Conservation (phyloP, 2,888 invertebrate genomes). For the Zaprionus obscuricornis region DNA sequence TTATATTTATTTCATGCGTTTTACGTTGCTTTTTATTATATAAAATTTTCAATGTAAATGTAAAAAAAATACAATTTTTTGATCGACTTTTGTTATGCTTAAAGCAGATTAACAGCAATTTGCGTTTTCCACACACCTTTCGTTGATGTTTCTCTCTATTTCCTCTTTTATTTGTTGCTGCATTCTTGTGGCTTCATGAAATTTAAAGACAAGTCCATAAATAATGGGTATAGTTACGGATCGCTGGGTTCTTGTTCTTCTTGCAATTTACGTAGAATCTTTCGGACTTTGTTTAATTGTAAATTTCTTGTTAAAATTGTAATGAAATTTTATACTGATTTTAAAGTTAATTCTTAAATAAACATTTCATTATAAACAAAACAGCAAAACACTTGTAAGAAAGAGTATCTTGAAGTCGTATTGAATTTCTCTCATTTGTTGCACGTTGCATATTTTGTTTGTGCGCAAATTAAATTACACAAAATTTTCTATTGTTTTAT, state of each 20-base stretch:
- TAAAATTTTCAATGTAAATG: too few relatives aligned
- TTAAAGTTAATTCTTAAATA: too few relatives aligned
- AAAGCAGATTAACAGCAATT: constrained; percentile 44
- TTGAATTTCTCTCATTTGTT: constrained; percentile 20
- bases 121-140: constrained; percentile 13
- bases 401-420: constrained; percentile 17
- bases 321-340: too few relatives aligned
- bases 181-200: constrained; percentile 59
- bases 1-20: too few relatives aligned
- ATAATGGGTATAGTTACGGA: constrained; percentile 14
- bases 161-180: constrained; percentile 16
- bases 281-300: too few relatives aligned
- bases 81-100: constrained; percentile 18
- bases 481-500: constrained; percentile 38
- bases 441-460: constrained; percentile 43
- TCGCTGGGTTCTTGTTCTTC: neutral
- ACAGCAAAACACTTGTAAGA: too few relatives aligned
- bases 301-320: too few relatives aligned
- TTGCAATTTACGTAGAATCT: too few relatives aligned
- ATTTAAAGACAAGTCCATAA: constrained; percentile 8
- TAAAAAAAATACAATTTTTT: neutral
- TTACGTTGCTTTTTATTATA: too few relatives aligned
- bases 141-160: constrained; percentile 4
- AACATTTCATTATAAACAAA: too few relatives aligned
- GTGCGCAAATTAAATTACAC: constrained; percentile 73